Evolutionary conservation across 2,797 vertebrate genomes (phyloP).

Genomic region (Masticophis lateralis): DNA sequence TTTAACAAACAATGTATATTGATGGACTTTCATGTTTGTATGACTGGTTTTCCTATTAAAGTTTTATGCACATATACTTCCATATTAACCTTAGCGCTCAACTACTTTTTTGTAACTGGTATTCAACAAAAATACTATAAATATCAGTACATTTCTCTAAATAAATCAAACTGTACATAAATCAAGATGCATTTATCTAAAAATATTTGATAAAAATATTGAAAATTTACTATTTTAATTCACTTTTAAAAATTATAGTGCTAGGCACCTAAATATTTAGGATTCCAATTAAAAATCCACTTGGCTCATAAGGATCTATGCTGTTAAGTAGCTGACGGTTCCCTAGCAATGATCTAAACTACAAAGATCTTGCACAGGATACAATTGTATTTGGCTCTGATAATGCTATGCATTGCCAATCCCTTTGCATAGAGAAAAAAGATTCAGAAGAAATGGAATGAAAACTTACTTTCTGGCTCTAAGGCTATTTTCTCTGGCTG

Average conservation of each 20-base stretch:
- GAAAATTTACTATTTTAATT: background rate
- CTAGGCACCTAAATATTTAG: background rate
- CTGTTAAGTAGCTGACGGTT: background rate
- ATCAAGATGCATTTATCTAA: background rate
- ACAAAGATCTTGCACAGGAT: background rate
- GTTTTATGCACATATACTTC: background rate
- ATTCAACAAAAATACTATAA: background rate
- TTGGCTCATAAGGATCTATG: background rate
- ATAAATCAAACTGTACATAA: background rate
- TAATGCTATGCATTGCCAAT: background rate
- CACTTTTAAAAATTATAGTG: background rate
- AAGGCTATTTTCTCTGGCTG: constrained; percentile 15
- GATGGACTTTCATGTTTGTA: background rate
- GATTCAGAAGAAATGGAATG: background rate
- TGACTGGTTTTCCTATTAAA: background rate
- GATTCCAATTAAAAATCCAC: background rate
- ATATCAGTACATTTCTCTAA: background rate
- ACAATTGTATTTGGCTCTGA: constrained; percentile 11
- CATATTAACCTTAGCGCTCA: background rate
- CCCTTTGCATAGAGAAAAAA: constrained; percentile 3
- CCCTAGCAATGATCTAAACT: background rate
- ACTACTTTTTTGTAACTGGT: background rate
- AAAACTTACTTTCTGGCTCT: constrained; percentile 14
- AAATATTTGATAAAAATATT: background rate
- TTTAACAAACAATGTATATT: background rate